A percentile compares a stretch with the other conserved stretches of the same genome.
These are phyloP conservation scores for Addax nasomaculatus DNA, from an alignment of 2,113 vertebrate genomes.

Conservation along the genomic window DNA sequence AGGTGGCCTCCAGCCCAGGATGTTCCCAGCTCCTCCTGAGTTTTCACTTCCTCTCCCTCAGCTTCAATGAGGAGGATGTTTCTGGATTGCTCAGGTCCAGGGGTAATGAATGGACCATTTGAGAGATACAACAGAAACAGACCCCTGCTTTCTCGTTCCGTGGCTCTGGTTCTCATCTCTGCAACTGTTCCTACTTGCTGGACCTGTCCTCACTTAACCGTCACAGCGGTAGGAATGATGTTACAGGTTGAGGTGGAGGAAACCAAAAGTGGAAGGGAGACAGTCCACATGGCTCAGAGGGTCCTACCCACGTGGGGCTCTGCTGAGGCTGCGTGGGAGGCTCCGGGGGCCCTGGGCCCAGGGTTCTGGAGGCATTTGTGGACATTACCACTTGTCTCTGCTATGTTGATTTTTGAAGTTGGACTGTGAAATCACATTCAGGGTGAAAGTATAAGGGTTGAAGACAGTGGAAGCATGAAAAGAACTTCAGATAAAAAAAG, in stretches of 20 bases:
- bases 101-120: fast-evolving
- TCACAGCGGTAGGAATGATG: background rate
- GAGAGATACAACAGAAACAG: background rate
- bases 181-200: background rate
- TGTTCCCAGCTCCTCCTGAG: background rate
- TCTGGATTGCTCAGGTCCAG: background rate
- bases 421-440: fast-evolving
- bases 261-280: background rate
- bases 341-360: background rate
- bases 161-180: background rate
- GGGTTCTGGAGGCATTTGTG: background rate
- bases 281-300: background rate
- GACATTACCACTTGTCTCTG: fast-evolving
- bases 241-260: background rate
- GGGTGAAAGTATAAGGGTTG: no score
- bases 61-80: background rate
- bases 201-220: fast-evolving
- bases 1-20: background rate
- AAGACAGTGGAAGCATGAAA: background rate
- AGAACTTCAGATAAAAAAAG: background rate
- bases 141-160: fast-evolving
- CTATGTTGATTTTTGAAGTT: background rate
- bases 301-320: fast-evolving
- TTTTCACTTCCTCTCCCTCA: background rate
- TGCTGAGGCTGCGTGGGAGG: fast-evolving